Base-by-base conservation (phyloP, 2,888 invertebrate genomes). In the Diplolepis rosae region DNA sequence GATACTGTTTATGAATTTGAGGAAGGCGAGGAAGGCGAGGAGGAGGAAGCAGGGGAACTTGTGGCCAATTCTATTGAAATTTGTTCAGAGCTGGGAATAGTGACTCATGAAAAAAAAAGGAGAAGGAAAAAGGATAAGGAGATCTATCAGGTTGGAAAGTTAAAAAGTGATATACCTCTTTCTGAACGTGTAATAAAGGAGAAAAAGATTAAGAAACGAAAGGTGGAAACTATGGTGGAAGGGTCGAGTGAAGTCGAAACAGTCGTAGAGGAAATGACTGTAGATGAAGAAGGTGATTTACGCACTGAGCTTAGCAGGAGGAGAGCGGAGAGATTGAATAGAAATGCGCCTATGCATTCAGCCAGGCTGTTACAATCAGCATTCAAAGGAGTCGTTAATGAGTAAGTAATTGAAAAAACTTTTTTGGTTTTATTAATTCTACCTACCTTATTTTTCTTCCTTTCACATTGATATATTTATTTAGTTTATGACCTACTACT, bases 221-320 rank as follows among this genome's bases (percentile, higher is more conserved):
- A 84, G n/a, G 80, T 83, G 7, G 61, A 2, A 1, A 68, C 65
- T 1, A 56, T 68, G 0, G 71, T 75, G 0, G 27, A 82, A 76
- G 24, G 39, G 9, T 7, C 61, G 22, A 61, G 27, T 61, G 83
- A 83, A 5, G 76, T 74, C 7, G 32, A 76, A 35, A 68, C 77
- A 3, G 74, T 80, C 32, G 78, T 84, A 24, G 85, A 86, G 39
- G 86, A 87, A 67, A 56, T 81, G 32, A 52, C 79, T 1, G 77
- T 83, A n/a, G 85, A 86, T 18, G 85, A 84, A 48, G 88, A 89
- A 66, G 90, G 90, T 35, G 91, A 91, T 83, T 83, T 91, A 28
- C 85, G 91, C 61, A 89, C 91, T 2, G 91, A 91, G 77, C 79
- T 91, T 22, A 91, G 91, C 77, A 88, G 91, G 75, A 90, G 91